These are phyloP conservation scores for Anthophora plumipes DNA, from an alignment of 2,888 invertebrate species.

Conservation along the genomic window DNA sequence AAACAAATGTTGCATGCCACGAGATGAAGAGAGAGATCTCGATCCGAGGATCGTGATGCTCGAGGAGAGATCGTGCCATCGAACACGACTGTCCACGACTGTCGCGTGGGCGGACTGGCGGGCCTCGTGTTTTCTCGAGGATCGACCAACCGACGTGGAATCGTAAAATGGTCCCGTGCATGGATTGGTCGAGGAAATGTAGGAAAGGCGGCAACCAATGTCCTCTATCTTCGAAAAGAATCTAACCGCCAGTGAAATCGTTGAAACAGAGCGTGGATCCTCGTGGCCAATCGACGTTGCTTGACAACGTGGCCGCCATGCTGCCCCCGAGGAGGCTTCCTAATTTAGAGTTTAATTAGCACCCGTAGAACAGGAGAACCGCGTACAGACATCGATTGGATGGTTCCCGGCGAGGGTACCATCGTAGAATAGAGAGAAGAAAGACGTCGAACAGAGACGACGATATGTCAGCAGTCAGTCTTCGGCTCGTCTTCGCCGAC, in stretches of 20 bases:
- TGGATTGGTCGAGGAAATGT: slow-evolving; percentile 57
- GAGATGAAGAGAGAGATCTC: slow-evolving; percentile 21
- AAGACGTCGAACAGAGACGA: slow-evolving; percentile 68
- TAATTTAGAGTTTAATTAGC: slow-evolving; percentile 76
- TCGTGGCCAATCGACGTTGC: slow-evolving; percentile 51
- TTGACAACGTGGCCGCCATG: slow-evolving; percentile 55
- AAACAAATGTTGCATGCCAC: slow-evolving; percentile 12
- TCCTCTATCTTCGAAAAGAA: slow-evolving; percentile 19
- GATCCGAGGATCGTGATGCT: slow-evolving; percentile 19
- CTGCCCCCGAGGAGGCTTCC: slow-evolving; percentile 54
- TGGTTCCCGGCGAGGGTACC: slow-evolving; percentile 47
- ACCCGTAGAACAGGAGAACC: slow-evolving; percentile 52
- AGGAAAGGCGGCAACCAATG: slow-evolving; percentile 64
- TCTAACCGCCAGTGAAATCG: slow-evolving; percentile 38
- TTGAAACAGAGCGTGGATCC: slow-evolving; percentile 1
- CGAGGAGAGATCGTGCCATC: slow-evolving; percentile 52
- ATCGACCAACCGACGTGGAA: slow-evolving; percentile 65
- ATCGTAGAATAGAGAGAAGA: slow-evolving; percentile 52
- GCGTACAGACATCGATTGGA: slow-evolving; percentile 54
- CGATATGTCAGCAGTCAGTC: slow-evolving; percentile 70
- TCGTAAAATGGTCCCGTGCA: slow-evolving; percentile 50
- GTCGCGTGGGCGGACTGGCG: slow-evolving; percentile 69
- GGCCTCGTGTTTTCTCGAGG: slow-evolving; percentile 39
- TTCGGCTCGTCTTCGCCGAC: slow-evolving; percentile 76
- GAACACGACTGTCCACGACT: slow-evolving; percentile 55